Base-by-base conservation (phyloP, 2,113 vertebrate species). In the Trinectes maculatus region DNA sequence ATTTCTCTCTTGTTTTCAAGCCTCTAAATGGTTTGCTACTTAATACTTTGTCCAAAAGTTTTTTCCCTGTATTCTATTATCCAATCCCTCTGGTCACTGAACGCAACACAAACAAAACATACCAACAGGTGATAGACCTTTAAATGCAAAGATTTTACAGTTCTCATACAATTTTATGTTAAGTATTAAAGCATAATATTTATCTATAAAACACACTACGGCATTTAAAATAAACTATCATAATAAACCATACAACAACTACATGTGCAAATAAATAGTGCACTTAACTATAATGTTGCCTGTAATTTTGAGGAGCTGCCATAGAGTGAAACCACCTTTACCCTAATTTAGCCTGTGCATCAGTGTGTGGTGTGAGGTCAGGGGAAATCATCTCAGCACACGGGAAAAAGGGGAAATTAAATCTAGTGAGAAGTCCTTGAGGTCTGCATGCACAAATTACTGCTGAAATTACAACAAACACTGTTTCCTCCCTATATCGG, bases 371-470 rank as follows among this genome's bases (percentile, higher is more conserved):
- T 54, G 16, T 15, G 24, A 36, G 4, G 29, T 56, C 33, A 37
- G n/a, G 55, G 33, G 29, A 61, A 55, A 74, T 39, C 49, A 21
- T 64, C 37, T 69, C 18, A 25, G 26, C 55, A 42, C 22, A 42
- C 7, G 22, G 19, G 9, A 47, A 57, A 49, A 18, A 57, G 39
- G n/a, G 37, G 34, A 18, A 63, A 18, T 49, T 18, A 58, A 57
- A 66, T 42, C 44, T 8, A 40, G 25, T 26, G 42, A 10, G 55
- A 62, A 55, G 8, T 29, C 19, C 37, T 64, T n/a, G 24, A 39
- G 22, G 54, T 16, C 28, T 44, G 37, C 22, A 29, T 48, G 13
- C 19, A 64, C 22, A 36, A 63, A 31, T 67, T 60, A 56, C 22
- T 12, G 16, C 3, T 52, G 8, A 62, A 52, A 21, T 26, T 36